Evolutionary conservation across 2,797 vertebrate species (phyloP).

Genomic region (Apodemus agrarius): DNA sequence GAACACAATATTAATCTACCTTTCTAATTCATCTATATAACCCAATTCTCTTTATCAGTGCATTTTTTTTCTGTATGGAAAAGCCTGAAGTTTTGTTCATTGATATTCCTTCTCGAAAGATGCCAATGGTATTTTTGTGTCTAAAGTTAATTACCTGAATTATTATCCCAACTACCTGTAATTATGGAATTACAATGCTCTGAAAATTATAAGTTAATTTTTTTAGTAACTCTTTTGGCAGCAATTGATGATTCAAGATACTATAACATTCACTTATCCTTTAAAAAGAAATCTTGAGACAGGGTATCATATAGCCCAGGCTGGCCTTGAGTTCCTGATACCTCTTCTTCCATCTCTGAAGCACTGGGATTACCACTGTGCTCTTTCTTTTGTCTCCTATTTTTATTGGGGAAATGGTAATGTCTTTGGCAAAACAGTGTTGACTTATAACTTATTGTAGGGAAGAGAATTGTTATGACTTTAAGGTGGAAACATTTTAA

Average conservation of each 20-base stretch:
- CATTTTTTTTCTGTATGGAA: not conserved
- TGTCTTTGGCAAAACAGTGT: not conserved
- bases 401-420: not conserved
- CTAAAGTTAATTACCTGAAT: not conserved
- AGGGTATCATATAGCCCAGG: too few species aligned
- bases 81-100: not conserved
- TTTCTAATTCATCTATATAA: not conserved
- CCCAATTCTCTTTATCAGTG: not conserved
- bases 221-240: not conserved
- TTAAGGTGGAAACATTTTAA: not conserved
- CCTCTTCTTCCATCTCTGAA: not conserved
- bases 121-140: not conserved
- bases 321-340: not conserved
- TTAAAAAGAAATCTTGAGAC: not conserved
- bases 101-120: not conserved
- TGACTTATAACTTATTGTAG: not conserved
- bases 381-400: not conserved
- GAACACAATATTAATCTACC: not conserved
- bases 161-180: not conserved
- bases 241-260: not conserved
- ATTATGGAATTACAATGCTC: not conserved
- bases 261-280: too few species aligned
- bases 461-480: not conserved
- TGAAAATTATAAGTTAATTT: not conserved
- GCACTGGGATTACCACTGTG: too few species aligned